phyloP scores from a whole-genome alignment of 2,797 vertebrate genomes.

The Pitangus sulphuratus region DNA sequence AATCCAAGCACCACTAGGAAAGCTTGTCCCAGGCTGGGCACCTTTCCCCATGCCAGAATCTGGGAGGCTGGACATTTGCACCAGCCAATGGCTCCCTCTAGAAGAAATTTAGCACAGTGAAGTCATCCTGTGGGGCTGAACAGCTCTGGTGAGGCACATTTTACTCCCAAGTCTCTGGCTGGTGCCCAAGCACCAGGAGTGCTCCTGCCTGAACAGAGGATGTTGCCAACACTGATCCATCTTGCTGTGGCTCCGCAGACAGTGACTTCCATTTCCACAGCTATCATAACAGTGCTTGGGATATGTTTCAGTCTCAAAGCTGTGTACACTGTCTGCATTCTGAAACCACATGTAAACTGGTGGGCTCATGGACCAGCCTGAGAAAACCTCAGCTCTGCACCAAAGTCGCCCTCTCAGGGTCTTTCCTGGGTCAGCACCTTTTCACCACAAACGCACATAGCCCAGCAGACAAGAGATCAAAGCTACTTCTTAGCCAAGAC shows the following conservation, averaged over 20 bases:
- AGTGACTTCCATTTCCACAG: background rate
- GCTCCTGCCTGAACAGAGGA: background rate
- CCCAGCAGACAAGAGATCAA: background rate
- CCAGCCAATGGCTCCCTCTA: background rate
- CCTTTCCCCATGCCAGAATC: background rate
- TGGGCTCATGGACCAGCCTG: background rate
- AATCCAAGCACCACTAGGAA: background rate
- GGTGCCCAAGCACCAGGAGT: background rate
- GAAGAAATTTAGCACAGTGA: background rate
- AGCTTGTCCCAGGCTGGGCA: background rate
- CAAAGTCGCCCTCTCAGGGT: background rate
- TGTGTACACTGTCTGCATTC: background rate
- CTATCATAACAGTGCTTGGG: background rate
- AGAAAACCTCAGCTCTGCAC: conserved; percentile 15
- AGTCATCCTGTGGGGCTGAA: background rate
- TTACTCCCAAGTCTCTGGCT: background rate
- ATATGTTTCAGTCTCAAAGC: background rate
- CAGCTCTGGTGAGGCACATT: background rate
- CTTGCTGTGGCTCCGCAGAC: background rate
- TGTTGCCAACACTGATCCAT: background rate
- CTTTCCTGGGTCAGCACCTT: conserved; percentile 11
- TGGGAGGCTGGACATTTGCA: background rate
- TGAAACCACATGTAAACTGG: conserved; percentile 29
- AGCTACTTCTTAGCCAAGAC: background rate
- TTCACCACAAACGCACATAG: background rate